phyloP scores from a whole-genome alignment of 2,888 invertebrate genomes.

The Barypeithes pellucidus region DNA sequence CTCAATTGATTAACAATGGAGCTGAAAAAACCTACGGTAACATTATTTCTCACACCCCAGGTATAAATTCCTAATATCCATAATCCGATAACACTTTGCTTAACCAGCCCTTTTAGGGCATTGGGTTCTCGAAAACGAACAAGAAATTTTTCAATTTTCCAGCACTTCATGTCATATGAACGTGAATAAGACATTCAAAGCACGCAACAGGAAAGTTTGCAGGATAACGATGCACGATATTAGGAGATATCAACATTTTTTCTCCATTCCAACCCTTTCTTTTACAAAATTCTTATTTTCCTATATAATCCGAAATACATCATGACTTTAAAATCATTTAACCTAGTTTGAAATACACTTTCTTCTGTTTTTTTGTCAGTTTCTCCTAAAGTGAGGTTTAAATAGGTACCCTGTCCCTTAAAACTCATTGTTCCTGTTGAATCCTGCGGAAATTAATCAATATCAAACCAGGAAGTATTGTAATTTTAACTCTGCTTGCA shows the following conservation, averaged over 20 bases:
- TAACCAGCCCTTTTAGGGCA: too few species aligned
- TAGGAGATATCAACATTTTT: too few species aligned
- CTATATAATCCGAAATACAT: too few species aligned
- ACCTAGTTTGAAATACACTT: too few species aligned
- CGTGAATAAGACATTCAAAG: constrained; percentile 14
- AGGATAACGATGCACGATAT: background rate
- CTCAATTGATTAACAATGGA: too few species aligned
- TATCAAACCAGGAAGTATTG: background rate
- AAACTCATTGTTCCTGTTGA: background rate
- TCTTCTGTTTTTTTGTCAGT: too few species aligned
- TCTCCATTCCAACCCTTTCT: too few species aligned
- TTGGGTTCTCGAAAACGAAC: background rate
- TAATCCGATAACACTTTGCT: background rate
- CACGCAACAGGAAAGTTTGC: constrained; percentile 12
- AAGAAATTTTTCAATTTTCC: constrained; percentile 7
- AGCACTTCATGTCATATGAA: background rate
- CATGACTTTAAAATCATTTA: too few species aligned
- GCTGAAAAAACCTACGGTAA: constrained; percentile 14
- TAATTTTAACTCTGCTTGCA: constrained; percentile 9
- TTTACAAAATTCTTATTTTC: too few species aligned
- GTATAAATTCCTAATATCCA: background rate
- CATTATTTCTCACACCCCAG: background rate
- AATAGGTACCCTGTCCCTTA: background rate
- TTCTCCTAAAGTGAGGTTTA: too few species aligned
- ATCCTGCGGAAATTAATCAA: constrained; percentile 7